Base-by-base conservation (phyloP, 1,140 invertebrate species). In the Pseudomyrmex sp. region DNA sequence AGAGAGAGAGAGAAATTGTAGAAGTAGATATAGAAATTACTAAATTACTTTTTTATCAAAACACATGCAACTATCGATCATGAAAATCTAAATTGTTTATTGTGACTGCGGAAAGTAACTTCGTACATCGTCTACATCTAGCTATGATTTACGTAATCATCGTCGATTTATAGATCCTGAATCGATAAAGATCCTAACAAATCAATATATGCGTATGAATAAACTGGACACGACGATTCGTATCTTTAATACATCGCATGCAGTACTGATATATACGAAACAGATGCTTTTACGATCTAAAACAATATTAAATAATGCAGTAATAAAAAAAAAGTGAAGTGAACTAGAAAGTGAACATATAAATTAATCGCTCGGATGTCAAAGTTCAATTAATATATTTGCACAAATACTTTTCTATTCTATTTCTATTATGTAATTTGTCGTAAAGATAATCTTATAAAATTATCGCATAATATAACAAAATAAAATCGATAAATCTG, bases 261-360 rank as follows among this genome's bases (percentile, higher is more conserved):
- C 9, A 87, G 46, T 63, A 87, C 46, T 2, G 84, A 87, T 0
- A 83, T 7, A 2, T 87, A 87, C 7, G 85, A 87, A 23, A 58
- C 69, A n/a, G 84, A 87, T 5, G 70, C 58, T 18, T 76, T 87
- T 23, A 87, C 2, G 10, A 86, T 58, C 85, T 86, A 73, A 3
- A 86, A 86, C 58, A 73, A 56, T 56, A 69, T 52, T 46, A 52
- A 76, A 61, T 23, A 20, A 65, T 50, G 44, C 50, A 18, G 35
- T 68, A 7, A 7, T 3, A 5, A 23, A 13, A 15, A 7, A 50
- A 18, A 13, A 62, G 50, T 48, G 48, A 48, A 35, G 44, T 48
- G 48, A 48, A 35, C 5, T 7, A 44, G 9, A 58, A 61, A 72
- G 10, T 20, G 10, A 0, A 48, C n/a, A 63, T 18, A 50, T 48